phyloP scores from a whole-genome alignment of 2,888 invertebrate genomes.

The Dryobota labecula region DNA sequence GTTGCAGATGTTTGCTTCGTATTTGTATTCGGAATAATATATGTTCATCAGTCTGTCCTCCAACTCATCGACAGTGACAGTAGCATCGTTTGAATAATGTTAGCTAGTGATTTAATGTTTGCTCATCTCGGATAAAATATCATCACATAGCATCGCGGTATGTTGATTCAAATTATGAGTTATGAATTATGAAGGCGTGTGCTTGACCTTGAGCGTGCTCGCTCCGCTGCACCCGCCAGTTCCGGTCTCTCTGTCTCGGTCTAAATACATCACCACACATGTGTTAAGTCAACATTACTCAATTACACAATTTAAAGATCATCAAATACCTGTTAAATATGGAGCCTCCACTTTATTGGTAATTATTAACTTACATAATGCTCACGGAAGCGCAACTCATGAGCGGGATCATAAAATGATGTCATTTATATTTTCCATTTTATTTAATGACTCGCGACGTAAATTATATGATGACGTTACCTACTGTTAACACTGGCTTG shows the following conservation, averaged over 20 bases:
- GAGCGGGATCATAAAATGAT: conserved; percentile 41
- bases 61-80: background rate
- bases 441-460: conserved; percentile 24
- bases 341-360: conserved; percentile 21
- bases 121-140: conserved; percentile 36
- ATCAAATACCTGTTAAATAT: conserved; percentile 28
- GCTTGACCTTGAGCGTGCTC: conserved; percentile 82
- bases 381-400: conserved; percentile 30
- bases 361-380: conserved; percentile 29
- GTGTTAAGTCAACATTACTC: conserved; percentile 76
- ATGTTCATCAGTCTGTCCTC: background rate
- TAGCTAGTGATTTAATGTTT: conserved; percentile 12
- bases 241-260: conserved; percentile 84
- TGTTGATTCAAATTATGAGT: conserved; percentile 40
- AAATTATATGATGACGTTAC: conserved; percentile 5
- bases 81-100: conserved; percentile 20
- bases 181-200: conserved; percentile 74
- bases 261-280: conserved; percentile 78
- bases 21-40: background rate
- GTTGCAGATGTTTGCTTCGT: no score
- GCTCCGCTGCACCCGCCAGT: conserved; percentile 81
- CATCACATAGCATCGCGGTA: conserved; percentile 19
- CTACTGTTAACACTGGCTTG: background rate
- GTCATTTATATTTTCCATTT: conserved; percentile 46
- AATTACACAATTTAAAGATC: conserved; percentile 62